Evolutionary conservation across 2,888 invertebrate genomes (phyloP), one percentile per base, ranked within the genome.

Genomic region (Phyllotreta cruciferae): DNA sequence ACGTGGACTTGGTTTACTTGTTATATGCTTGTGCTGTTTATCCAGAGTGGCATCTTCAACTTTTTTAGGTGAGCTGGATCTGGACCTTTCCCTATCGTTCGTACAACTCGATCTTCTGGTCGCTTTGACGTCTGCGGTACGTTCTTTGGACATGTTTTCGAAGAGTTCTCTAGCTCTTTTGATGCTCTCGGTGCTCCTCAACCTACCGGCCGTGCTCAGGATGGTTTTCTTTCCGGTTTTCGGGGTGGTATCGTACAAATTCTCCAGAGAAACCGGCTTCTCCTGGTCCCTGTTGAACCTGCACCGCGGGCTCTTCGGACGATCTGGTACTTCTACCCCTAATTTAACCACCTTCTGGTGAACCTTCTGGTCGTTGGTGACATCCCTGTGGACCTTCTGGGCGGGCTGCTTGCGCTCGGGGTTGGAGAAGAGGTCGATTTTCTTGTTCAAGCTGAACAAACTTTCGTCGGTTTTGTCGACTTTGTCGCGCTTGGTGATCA

Each of bases 131-230:
- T 67, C 76, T 72, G 72, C 75, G 24, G 24, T 24, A 64, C 74
- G 73, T 24, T 74, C 73, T 68, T 83, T 81, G 36, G 61, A 63
- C 66, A 87, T 86, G 66, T 85, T 89, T 81, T 90, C 90, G 79
- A 90, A 90, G 39, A 90, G 77, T 42, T 86, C 87, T 78, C 89
- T 90, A 0, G 90, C 90, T 78, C 87, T 87, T 54, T 87, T 85
- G 0, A 90, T 87, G n/a, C 87, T 87, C 70, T 88, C 88, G 49
- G 85, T 86, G 70, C 85, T 86, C 52, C 85, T 83, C 34, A 86
- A 73, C 13, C 78, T 72, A 13, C 77, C 75, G 10, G 75, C 65
- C 70, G 78, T 68, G 58, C 78, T 80, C 36, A 79, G 58, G 52
- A 76, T 70, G 1, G 68, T 68, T 68, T 74, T 78, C 9, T 73